Percentiles rank a stretch among this genome's conserved stretches.
These are phyloP conservation scores for Stegastes partitus DNA, from an alignment of 2,113 vertebrate species.

Conservation along the genomic window DNA sequence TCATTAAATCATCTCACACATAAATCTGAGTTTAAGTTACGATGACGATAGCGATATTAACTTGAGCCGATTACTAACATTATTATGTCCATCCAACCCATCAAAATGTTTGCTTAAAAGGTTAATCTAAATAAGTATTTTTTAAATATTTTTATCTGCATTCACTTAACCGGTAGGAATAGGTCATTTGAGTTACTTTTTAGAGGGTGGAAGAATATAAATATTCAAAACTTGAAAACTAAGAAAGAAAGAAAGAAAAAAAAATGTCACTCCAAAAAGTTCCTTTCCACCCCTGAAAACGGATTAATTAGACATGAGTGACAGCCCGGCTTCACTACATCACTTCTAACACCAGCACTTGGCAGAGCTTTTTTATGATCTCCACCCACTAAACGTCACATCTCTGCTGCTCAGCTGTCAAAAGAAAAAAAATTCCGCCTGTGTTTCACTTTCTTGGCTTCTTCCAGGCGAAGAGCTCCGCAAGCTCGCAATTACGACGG, in stretches of 20 bases:
- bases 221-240: not conserved
- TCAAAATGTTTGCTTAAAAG: too few species aligned
- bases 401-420: slow-evolving; percentile 51
- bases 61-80: too few species aligned
- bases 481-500: slow-evolving; percentile 40
- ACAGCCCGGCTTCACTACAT: slow-evolving; percentile 10
- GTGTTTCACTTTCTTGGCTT: slow-evolving; percentile 35
- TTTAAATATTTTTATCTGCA: too few species aligned
- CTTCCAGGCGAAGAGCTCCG: not conserved
- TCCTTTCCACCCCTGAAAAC: not conserved
- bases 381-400: slow-evolving; percentile 74
- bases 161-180: too few species aligned
- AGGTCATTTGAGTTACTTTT: not conserved
- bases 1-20: too few species aligned
- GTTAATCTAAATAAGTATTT: too few species aligned
- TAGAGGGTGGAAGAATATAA: not conserved
- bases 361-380: slow-evolving; percentile 18
- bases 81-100: too few species aligned
- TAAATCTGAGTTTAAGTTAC: too few species aligned
- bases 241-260: too few species aligned
- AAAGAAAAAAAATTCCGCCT: slow-evolving; percentile 19
- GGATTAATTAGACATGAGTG: not conserved
- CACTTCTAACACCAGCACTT: slow-evolving; percentile 6
- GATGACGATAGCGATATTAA: too few species aligned
- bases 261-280: not conserved